Percentiles rank a stretch among this genome's conserved stretches.
phyloP scores from a whole-genome alignment of 2,888 invertebrate species.

The Electrophaes corylata region DNA sequence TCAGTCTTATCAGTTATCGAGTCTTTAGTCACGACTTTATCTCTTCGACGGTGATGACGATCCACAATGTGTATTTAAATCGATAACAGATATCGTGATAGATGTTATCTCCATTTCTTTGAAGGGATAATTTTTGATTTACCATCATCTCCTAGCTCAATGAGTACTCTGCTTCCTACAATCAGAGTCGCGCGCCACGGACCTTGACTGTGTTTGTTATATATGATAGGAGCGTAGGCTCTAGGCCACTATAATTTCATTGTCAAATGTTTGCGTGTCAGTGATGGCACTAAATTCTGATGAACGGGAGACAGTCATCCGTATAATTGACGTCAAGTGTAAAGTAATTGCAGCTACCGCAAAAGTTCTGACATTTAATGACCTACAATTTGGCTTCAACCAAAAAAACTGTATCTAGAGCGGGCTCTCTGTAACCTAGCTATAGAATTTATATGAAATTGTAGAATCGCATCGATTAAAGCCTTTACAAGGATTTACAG shows the following conservation, averaged over 20 bases:
- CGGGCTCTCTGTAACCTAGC: constrained; percentile 6
- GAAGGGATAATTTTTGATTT: constrained; percentile 29
- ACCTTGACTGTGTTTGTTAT: constrained; percentile 65
- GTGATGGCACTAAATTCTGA: constrained; percentile 51
- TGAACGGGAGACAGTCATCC: constrained; percentile 44
- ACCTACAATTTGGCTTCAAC: constrained; percentile 30
- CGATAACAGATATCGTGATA: constrained; percentile 37
- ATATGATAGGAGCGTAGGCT: constrained; percentile 55
- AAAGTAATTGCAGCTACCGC: constrained; percentile 48
- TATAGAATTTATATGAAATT: constrained; percentile 23
- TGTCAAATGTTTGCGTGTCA: constrained; percentile 52
- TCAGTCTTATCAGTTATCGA: constrained; percentile 42
- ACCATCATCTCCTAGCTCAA: not conserved
- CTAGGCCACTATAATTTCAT: constrained; percentile 60
- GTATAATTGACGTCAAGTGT: constrained; percentile 51
- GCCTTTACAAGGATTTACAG: constrained; percentile 42
- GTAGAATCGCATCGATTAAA: constrained; percentile 29
- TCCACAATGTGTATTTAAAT: constrained; percentile 13
- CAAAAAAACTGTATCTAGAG: constrained; percentile 20
- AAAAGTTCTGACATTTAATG: constrained; percentile 39
- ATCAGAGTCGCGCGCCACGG: constrained; percentile 23
- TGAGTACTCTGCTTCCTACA: constrained; percentile 28
- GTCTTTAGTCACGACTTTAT: constrained; percentile 43
- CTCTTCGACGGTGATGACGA: constrained; percentile 40
- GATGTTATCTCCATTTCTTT: constrained; percentile 38